Evolutionary conservation across 1,140 invertebrate genomes (phyloP), one percentile per base, ranked within the genome.

Genomic region (Frieseomelitta varia): DNA sequence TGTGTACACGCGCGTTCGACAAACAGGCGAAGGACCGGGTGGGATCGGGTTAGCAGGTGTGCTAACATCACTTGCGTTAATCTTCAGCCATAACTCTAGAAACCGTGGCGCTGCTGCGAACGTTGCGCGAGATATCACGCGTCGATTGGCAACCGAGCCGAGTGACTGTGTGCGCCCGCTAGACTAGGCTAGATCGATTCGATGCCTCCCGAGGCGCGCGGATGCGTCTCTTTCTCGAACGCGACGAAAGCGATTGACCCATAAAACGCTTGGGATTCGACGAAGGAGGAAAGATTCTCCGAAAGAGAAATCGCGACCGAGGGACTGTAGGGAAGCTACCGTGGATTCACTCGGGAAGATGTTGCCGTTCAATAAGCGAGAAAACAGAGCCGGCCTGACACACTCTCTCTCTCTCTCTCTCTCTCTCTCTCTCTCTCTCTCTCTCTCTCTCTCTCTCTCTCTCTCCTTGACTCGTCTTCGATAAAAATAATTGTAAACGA

Each of bases 31-130:
- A 8, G 21, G 34, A 65, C 56, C 63, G 34, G 17, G 72, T 68
- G 75, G 68, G 79, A 85, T 72, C 55, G 75, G 85, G 75, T 67
- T 87, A 92, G 91, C 92, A 93, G 92, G 92, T 93, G 92, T 91
- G 87, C 91, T 84, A 93, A 93, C 92, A 91, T 91, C 86, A 90
- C 87, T 91, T 79, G 90, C 88, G 91, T 91, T 93, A 93, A 93
- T 93, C 92, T 92, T 88, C 82, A 53, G 75, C 87, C 85, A 91
- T 92, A 91, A 92, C 88, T 93, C 89, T 85, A 71, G 84, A 63
- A 90, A 83, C 78, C 47, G 79, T 73, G 56, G 71, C 39, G 53
- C 61, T 19, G 39, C 68, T 15, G n/a, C 84, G 63, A 65, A 84
- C 85, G 84, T 79, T 58, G 39, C 73, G 83, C 80, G 76, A 87